Evolutionary conservation across 2,113 vertebrate species (phyloP), one percentile per base, ranked within the genome.

Genomic region (Vidua macroura): DNA sequence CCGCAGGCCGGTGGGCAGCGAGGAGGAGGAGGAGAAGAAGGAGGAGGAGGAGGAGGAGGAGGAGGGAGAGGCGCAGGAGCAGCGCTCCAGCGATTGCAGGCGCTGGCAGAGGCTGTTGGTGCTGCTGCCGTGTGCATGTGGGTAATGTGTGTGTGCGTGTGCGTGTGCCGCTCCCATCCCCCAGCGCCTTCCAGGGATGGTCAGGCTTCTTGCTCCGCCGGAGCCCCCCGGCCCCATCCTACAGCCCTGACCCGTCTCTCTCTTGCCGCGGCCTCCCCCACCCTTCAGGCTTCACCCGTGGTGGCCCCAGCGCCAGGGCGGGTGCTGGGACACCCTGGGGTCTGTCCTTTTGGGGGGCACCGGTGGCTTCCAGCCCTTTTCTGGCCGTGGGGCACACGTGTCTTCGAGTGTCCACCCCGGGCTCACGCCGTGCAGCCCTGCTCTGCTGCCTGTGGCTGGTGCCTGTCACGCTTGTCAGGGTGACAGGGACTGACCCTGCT

Each of bases 101-200:
- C 92, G 78, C 91, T 85, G 94, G 92, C 94, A 92, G 94, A 86
- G 91, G 94, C 94, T 92, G 86, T 90, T 92, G 96, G 88, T 95
- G 96, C 96, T 93, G 96, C 93, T 93, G 95, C 72, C 74, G 90
- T 91, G 90, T 93, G 94, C 88, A 72, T 93, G 95, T 93, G 96
- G 94, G 93, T 48, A 95, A 84, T 70, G 94, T 86, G 95, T 92
- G 94, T 94, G 90, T 92, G 88, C 39, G 92, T 88, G 87, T 82
- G 86, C 35, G 58, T 88, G 79, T 92, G 93, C 86, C 39, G 70
- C 77, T 76, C 92, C 86, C 96, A 93, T 82, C 93, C 75, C 90
- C 85, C 59, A 44, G 90, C 55, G 72, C 83, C 92, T 77, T 5
- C 74, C 93, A 77, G 68, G 9, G 77, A 83, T 86, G 91, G 91